Conservation (phyloP, 1,140 invertebrate genomes). For the Drosophila ambigua region DNA sequence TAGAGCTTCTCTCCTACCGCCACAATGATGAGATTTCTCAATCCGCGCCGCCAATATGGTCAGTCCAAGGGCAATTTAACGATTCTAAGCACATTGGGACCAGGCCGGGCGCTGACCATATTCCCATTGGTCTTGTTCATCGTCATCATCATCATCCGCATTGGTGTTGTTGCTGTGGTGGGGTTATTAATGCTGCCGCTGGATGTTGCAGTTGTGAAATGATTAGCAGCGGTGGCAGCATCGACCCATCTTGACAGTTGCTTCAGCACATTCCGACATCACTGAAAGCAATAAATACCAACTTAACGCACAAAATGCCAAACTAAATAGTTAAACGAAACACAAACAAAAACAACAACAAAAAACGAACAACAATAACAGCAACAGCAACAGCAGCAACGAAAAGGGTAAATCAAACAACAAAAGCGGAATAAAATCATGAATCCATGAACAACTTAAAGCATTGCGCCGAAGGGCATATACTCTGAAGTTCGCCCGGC, state of each 20-base stretch:
- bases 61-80: slow-evolving; percentile 60
- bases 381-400: background rate
- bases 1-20: background rate
- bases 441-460: too few relatives aligned
- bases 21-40: slow-evolving; percentile 27
- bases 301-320: slow-evolving; percentile 84
- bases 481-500: too few relatives aligned
- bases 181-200: slow-evolving; percentile 67
- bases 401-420: slow-evolving; percentile 35
- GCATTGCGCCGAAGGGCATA: too few relatives aligned
- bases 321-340: slow-evolving; percentile 82
- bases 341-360: slow-evolving; percentile 10
- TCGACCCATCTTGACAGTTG: slow-evolving; percentile 72
- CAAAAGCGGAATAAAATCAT: slow-evolving; percentile 12
- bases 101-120: slow-evolving; percentile 30
- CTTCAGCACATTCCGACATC: slow-evolving; percentile 78
- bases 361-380: slow-evolving; percentile 12
- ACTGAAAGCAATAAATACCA: slow-evolving; percentile 84
- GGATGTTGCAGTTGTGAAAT: slow-evolving; percentile 62
- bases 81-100: slow-evolving; percentile 65
- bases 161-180: slow-evolving; percentile 17
- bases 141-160: background rate
- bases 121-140: slow-evolving; percentile 53
- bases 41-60: slow-evolving; percentile 18
- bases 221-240: slow-evolving; percentile 64